These are phyloP conservation scores for Diorhabda sublineata DNA, from an alignment of 1,140 invertebrate species.

Conservation along the genomic window DNA sequence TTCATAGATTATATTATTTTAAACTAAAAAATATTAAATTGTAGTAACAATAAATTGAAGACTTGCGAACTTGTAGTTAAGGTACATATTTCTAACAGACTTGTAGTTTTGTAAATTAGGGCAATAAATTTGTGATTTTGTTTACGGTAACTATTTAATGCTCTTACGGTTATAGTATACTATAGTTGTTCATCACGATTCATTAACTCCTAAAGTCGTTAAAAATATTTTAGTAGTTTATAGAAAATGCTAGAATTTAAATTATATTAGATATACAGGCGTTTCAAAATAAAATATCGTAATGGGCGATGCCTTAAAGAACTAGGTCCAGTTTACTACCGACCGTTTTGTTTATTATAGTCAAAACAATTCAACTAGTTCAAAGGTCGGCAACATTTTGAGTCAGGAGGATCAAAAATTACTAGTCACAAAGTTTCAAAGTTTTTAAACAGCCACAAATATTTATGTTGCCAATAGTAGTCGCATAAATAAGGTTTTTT, in stretches of 20 bases:
- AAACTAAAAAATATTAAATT: no score
- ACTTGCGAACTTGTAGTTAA: no score
- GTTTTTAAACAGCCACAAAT: background rate
- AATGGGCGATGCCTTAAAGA: no score
- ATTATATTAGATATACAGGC: background rate
- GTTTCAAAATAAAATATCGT: no score
- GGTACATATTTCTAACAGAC: no score
- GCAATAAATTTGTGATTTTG: no score
- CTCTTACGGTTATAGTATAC: no score
- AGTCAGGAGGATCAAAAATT: background rate
- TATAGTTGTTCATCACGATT: background rate
- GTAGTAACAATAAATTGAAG: no score
- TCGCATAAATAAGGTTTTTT: background rate
- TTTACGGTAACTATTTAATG: no score
- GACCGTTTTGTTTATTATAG: background rate
- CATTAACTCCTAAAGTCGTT: background rate
- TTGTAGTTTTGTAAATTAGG: no score
- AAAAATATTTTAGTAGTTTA: background rate
- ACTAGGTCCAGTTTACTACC: background rate
- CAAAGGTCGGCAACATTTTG: background rate
- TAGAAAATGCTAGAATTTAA: background rate
- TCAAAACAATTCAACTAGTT: background rate
- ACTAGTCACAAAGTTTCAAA: background rate
- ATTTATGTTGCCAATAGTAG: background rate
- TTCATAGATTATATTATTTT: no score